A percentile compares a stretch with the other conserved stretches of the same genome.
Evolutionary conservation across 2,797 vertebrate genomes (phyloP).

Genomic region (Linurgus olivaceus): DNA sequence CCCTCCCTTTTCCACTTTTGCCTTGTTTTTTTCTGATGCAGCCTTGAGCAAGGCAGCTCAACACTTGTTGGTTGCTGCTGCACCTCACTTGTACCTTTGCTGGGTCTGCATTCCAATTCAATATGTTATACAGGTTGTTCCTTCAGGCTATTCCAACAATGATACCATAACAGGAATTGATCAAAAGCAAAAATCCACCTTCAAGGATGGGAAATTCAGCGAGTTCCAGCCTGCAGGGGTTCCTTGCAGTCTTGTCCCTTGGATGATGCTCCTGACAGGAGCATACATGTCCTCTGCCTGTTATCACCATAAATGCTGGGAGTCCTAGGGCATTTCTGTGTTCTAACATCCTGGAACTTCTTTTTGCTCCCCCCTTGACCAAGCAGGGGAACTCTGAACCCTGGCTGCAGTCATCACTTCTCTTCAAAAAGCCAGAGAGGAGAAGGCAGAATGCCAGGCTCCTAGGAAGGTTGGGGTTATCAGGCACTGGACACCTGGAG

Average conservation of each 20-base stretch:
- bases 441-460: neutral
- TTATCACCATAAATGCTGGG: neutral
- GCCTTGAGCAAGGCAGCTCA: constrained; percentile 13
- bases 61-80: constrained; percentile 4
- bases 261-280: neutral
- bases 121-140: neutral
- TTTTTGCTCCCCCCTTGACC: neutral
- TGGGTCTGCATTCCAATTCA: neutral
- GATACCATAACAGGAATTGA: neutral
- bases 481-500: neutral
- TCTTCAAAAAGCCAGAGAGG: neutral
- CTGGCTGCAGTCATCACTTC: neutral
- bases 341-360: neutral
- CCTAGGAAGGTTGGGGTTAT: neutral
- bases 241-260: neutral
- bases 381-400: neutral
- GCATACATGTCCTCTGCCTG: neutral
- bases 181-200: neutral
- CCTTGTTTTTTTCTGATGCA: neutral
- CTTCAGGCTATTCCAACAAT: neutral
- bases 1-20: neutral
- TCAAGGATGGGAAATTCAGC: neutral
- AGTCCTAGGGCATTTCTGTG: neutral
- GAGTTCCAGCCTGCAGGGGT: neutral
- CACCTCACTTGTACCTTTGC: neutral